A percentile compares a stretch with the other conserved stretches of the same genome.
Conservation (phyloP, 1,140 invertebrate genomes). For the Bombus sibiricus region DNA sequence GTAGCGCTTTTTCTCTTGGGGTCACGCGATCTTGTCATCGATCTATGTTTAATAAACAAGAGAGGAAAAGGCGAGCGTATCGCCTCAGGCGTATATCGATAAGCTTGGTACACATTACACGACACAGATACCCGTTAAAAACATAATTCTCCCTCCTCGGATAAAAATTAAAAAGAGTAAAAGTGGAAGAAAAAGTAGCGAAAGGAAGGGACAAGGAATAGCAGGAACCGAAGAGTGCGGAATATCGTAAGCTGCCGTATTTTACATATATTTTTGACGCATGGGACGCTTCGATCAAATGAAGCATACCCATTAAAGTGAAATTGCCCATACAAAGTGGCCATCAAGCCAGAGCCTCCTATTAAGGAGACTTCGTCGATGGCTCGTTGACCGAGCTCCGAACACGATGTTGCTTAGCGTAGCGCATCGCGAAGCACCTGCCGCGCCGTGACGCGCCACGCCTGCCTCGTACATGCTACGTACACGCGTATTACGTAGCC, state of each 20-base stretch:
- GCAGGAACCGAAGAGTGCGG: not conserved
- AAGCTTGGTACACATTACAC: conserved; percentile 7
- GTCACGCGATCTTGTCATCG: conserved; percentile 14
- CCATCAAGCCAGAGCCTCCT: conserved; percentile 66
- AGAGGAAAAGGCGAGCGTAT: not conserved
- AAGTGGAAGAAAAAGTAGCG: not conserved
- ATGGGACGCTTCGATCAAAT: conserved; percentile 57
- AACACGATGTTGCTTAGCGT: conserved; percentile 56
- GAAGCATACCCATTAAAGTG: conserved; percentile 68
- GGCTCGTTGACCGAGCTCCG: conserved; percentile 55
- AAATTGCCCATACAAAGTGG: conserved; percentile 74
- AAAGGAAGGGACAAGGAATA: not conserved
- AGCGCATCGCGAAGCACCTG: conserved; percentile 64
- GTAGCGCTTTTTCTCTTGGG: not conserved
- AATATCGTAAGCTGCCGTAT: not conserved
- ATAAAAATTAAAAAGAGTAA: not conserved
- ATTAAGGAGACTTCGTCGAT: conserved; percentile 67
- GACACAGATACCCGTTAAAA: not conserved
- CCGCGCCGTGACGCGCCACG: conserved; percentile 59
- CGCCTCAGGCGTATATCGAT: conserved; percentile 9
- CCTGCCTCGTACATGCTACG: conserved; percentile 26
- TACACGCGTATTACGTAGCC: conserved; percentile 27
- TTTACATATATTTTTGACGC: conserved; percentile 8
- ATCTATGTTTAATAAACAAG: not conserved
- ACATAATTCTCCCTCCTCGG: not conserved